Conservation (phyloP, 2,888 invertebrate genomes). For the Aethes cnicana region DNA sequence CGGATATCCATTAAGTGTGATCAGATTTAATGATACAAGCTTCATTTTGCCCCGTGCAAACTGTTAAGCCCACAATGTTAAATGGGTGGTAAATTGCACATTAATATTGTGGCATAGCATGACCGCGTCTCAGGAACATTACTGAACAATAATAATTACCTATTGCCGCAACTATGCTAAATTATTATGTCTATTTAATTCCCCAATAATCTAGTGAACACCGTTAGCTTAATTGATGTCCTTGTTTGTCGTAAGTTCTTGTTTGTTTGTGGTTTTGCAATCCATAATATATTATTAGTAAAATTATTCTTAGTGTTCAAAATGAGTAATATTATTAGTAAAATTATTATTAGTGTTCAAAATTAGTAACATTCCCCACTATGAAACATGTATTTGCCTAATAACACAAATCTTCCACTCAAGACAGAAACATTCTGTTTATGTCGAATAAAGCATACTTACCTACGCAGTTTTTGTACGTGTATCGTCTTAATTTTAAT, state of each 20-base stretch:
- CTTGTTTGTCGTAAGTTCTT: conserved; percentile 2
- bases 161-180: conserved; percentile 19
- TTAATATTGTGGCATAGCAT: conserved; percentile 61
- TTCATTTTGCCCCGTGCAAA: conserved; percentile 64
- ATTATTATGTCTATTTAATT: conserved; percentile 22
- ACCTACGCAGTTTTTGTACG: too few species aligned
- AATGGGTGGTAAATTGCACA: conserved; percentile 67
- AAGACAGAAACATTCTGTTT: too few species aligned
- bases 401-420: too few species aligned
- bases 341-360: too few species aligned
- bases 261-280: background rate
- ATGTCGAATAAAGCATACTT: too few species aligned
- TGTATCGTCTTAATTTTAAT: too few species aligned
- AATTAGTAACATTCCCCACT: too few species aligned
- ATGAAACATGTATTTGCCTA: too few species aligned
- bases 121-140: conserved; percentile 45
- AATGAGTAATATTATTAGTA: too few species aligned
- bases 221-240: conserved; percentile 7
- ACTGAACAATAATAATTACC: conserved; percentile 43
- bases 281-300: too few species aligned
- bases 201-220: conserved; percentile 13
- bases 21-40: conserved; percentile 67
- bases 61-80: conserved; percentile 62
- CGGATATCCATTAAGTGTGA: conserved; percentile 63
- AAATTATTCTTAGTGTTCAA: too few species aligned